A percentile compares a stretch with the other conserved stretches of the same genome.
Conservation (phyloP, 2,113 vertebrate species). For the Psilopsiagon aymara region DNA sequence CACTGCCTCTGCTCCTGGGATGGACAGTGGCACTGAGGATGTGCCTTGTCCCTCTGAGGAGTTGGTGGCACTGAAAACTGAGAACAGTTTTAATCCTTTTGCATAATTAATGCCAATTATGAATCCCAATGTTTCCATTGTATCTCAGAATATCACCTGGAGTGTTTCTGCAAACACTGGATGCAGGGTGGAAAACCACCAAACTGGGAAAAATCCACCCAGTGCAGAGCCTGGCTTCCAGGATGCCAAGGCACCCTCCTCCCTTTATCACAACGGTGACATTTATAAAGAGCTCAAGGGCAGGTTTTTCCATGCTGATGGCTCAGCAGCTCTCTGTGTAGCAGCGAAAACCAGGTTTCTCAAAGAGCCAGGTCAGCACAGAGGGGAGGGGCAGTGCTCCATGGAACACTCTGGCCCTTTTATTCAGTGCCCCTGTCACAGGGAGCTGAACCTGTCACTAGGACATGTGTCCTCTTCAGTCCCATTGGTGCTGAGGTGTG, state of each 20-base stretch:
- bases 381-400: neutral
- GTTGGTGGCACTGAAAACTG: rapidly evolving
- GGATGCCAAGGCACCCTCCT: rapidly evolving
- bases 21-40: neutral
- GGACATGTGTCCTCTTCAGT: neutral
- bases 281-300: neutral
- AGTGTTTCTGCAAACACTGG: neutral
- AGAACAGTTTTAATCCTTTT: neutral
- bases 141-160: neutral
- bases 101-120: neutral
- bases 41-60: neutral
- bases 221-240: neutral
- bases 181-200: neutral
- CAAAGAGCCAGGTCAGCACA: neutral
- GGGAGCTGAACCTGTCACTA: neutral
- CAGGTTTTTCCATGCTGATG: neutral
- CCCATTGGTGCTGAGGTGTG: neutral
- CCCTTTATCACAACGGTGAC: neutral
- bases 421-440: neutral
- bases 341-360: neutral
- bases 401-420: neutral
- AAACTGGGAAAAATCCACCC: neutral
- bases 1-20: rapidly evolving
- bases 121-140: neutral
- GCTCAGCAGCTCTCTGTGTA: neutral